These are phyloP conservation scores for Pseudolaguvia tuberculata DNA, from an alignment of 2,113 vertebrate genomes.

Conservation along the genomic window DNA sequence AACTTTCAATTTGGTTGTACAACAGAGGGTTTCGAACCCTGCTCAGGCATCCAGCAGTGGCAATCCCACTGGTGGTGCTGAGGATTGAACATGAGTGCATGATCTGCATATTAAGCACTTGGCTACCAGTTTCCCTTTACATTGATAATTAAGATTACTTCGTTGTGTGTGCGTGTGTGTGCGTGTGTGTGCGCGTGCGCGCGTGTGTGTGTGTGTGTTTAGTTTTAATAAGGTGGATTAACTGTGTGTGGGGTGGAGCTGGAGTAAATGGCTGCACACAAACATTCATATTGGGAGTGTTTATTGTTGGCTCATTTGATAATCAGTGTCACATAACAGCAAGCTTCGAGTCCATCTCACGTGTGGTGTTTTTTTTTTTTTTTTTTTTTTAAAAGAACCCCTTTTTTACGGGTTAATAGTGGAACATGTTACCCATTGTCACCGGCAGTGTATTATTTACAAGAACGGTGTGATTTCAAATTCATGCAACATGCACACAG, in stretches of 20 bases:
- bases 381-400: no score
- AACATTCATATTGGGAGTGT: slow-evolving; percentile 20
- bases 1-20: no score
- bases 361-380: neutral
- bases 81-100: no score
- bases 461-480: neutral
- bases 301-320: slow-evolving; percentile 40
- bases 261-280: neutral
- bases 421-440: no score
- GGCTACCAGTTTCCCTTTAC: neutral
- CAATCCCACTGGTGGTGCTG: no score
- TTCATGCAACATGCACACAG: slow-evolving; percentile 13
- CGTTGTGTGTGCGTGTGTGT: no score
- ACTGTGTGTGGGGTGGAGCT: neutral
- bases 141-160: neutral
- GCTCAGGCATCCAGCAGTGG: no score
- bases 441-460: slow-evolving; percentile 6
- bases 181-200: no score
- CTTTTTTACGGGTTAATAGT: no score
- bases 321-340: slow-evolving; percentile 6
- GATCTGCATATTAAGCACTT: no score
- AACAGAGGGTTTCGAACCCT: no score
- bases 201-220: neutral
- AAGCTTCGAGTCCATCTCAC: slow-evolving; percentile 2
- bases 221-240: neutral